Base-by-base conservation (phyloP, 1,140 invertebrate species). In the Neodiprion fabricii region DNA sequence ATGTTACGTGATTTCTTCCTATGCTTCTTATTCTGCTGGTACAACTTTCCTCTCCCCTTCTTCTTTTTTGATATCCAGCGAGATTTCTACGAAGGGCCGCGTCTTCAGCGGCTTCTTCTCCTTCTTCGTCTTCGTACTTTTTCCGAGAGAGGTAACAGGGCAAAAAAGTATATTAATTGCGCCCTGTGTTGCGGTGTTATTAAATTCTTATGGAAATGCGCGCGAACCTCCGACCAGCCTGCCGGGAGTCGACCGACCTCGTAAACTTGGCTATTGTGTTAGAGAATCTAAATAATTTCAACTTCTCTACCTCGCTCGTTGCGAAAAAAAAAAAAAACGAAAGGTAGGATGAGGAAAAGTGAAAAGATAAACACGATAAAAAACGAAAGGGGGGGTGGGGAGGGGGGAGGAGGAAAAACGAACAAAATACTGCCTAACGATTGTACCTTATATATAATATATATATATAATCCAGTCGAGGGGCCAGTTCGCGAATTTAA, bases 131-230 rank as follows among this genome's bases (percentile, higher is more conserved):
- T 21, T 40, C 53, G 5, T 61, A 40, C 28, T 40, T 17, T 61
- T 61, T 61, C 53, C 11, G 11, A 9, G 11, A 61, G n/a, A 61
- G 53, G 53, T 83, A 85, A 83, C 79, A 84, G 83, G 83, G 81
- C 77, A 85, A 87, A 87, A 85, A 86, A 85, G 84, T 84, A 86
- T 83, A 88, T 87, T 88, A 88, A 88, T 88, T 87, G 85, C 83
- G 80, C 81, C 78, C 81, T 81, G 83, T 82, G 83, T 87, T 86
- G 83, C 82, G 81, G 81, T 87, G 82, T 87, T 87, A 88, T 88
- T 88, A 88, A 88, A 88, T 88, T 88, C 86, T 87, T 87, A 87
- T 87, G 86, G 85, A 87, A 88, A 87, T 87, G 78, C 76, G 78
- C 28, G 53, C 10, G 70, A 71, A 71, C 67, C 67, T 67, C 67